Base-by-base conservation (phyloP, 92 coral and sea anemone genomes). In the Chrysogorgia sp. region DNA sequence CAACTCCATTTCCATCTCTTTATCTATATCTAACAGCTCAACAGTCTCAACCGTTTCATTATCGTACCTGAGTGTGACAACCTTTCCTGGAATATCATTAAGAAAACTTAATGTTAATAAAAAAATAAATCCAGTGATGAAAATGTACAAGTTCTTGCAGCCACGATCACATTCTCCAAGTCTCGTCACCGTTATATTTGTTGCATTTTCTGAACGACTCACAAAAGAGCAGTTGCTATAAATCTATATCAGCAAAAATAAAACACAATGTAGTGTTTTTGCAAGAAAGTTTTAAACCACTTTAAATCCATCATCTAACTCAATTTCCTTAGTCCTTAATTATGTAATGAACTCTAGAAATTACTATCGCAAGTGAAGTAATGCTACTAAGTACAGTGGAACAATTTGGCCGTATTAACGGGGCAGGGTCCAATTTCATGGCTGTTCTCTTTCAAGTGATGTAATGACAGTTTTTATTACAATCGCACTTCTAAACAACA, bases 41-140 rank as follows among this genome's bases (percentile, higher is more conserved):
- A 64, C 49, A 3, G 34, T 8, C 25, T 21, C 23, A 29, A 5
- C 50, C 40, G n/a, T 29, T 6, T 2, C 41, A 10, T 53, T 20
- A 40, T 22, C 88, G 71, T 30, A 94, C 99, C 99, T 96, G 10
- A 96, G 71, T 0, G 90, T 89, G 0, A 96, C 99, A 15, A 96
- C 88, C 66, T 89, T 91, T 60, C 86, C 84, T 12, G 99, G 96
- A 64, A 96, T 81, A 20, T 96, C 92, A 47, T 91, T 89, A 15
- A 96, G 81, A 75, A 89, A 96, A n/a, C 88, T 91, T 1, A 96
- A 71, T 47, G 90, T 41, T 59, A 96, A 77, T 26, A 89, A 58
- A 56, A 91, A 71, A 21, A 90, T 33, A 10, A 90, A 84, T 21
- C 83, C 80, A 26, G 70, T 34, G 24, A 92, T 59, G 72, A 91